A percentile compares a stretch with the other conserved stretches of the same genome.
Conservation (phyloP, 2,888 invertebrate species). For the Stenoptilia bipunctidactyla region DNA sequence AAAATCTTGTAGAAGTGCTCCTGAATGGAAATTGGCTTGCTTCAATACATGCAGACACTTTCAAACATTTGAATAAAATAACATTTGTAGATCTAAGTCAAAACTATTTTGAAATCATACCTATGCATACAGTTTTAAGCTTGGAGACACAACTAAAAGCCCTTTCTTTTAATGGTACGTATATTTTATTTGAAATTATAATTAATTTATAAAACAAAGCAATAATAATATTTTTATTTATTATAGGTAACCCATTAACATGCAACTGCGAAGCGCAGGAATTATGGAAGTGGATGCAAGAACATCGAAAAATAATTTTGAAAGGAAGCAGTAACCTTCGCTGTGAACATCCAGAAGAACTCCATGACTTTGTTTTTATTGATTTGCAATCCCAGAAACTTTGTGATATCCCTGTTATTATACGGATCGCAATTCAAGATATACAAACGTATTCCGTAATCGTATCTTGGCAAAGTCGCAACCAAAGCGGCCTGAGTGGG, state of each 20-base stretch:
- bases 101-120: slow-evolving; percentile 86
- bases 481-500: slow-evolving; percentile 86
- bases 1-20: slow-evolving; percentile 81
- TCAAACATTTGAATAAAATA: slow-evolving; percentile 81
- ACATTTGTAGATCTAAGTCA: slow-evolving; percentile 82
- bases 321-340: slow-evolving; percentile 74
- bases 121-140: slow-evolving; percentile 80
- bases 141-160: slow-evolving; percentile 87
- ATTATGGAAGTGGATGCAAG: slow-evolving; percentile 92
- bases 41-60: slow-evolving; percentile 81
- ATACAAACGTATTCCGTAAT: slow-evolving; percentile 89
- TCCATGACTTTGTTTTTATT: slow-evolving; percentile 81
- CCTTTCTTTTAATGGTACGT: slow-evolving; percentile 84
- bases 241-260: slow-evolving; percentile 85
- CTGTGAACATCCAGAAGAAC: slow-evolving; percentile 87
- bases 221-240: neutral
- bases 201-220: too few species aligned
- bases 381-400: slow-evolving; percentile 85
- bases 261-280: slow-evolving; percentile 93
- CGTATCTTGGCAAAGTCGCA: slow-evolving; percentile 91
- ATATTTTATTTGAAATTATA: too few species aligned
- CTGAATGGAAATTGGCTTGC: slow-evolving; percentile 88
- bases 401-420: slow-evolving; percentile 86
- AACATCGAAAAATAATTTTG: slow-evolving; percentile 82
- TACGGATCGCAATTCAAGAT: slow-evolving; percentile 88